Evolutionary conservation across 2,888 invertebrate species (phyloP).

Genomic region (Octodonta nipae): DNA sequence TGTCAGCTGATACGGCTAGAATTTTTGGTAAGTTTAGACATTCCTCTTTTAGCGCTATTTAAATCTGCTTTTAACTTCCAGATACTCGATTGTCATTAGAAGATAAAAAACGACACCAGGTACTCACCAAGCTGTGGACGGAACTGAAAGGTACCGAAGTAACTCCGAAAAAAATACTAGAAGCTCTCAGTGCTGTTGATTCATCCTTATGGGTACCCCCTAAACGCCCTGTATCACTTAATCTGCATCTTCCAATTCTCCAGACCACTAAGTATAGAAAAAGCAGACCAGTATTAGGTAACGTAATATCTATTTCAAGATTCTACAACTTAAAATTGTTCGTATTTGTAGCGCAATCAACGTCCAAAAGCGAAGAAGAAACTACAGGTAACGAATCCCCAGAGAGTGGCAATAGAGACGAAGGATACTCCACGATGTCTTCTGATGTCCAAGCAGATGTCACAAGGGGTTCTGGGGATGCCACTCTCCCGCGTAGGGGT

Average conservation of each 20-base stretch:
- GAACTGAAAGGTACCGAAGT: slow-evolving; percentile 51
- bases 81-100: slow-evolving; percentile 46
- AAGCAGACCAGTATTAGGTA: slow-evolving; percentile 36
- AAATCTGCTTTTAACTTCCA: slow-evolving; percentile 13
- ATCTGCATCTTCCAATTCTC: slow-evolving; percentile 51
- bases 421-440: slow-evolving; percentile 74
- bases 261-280: slow-evolving; percentile 35
- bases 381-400: slow-evolving; percentile 58
- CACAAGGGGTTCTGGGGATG: slow-evolving; percentile 40
- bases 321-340: slow-evolving; percentile 3
- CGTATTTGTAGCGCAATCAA: slow-evolving; percentile 32
- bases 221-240: slow-evolving; percentile 54
- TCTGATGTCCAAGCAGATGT: slow-evolving; percentile 67
- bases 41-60: too few relatives aligned
- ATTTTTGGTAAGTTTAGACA: slow-evolving; percentile 23
- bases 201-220: slow-evolving; percentile 55
- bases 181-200: slow-evolving; percentile 51
- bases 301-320: slow-evolving; percentile 7
- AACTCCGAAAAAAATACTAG: slow-evolving; percentile 47
- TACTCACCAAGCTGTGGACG: slow-evolving; percentile 50
- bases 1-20: slow-evolving; percentile 29
- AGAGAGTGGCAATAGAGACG: slow-evolving; percentile 64
- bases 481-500: slow-evolving; percentile 25
- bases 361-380: slow-evolving; percentile 45
- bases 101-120: slow-evolving; percentile 50